These are phyloP conservation scores for Pemphredon lugubris DNA, from an alignment of 2,888 invertebrate species.

Conservation along the genomic window DNA sequence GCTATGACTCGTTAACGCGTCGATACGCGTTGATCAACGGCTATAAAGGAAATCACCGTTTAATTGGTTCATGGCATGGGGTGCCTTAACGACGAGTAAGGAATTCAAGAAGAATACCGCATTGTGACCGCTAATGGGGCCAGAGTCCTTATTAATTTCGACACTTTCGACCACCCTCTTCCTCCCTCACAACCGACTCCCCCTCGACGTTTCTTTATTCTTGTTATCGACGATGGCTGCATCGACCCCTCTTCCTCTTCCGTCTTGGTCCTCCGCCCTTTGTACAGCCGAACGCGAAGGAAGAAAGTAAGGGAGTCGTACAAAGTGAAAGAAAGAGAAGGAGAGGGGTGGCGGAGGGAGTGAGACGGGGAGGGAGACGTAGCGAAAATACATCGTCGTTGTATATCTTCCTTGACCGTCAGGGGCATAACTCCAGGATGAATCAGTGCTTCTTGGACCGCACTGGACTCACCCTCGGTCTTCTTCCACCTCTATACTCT, in stretches of 20 bases:
- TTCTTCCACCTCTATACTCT: conserved; percentile 69
- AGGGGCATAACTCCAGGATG: conserved; percentile 78
- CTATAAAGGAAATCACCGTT: too few relatives aligned
- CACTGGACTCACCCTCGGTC: conserved; percentile 73
- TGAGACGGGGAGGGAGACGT: conserved; percentile 51
- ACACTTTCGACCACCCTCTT: conserved; percentile 50
- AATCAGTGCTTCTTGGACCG: conserved; percentile 80
- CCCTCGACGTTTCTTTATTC: conserved; percentile 43
- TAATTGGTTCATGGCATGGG: too few relatives aligned
- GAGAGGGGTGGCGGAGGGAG: conserved; percentile 52
- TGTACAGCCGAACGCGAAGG: conserved; percentile 38
- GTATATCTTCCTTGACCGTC: conserved; percentile 74
- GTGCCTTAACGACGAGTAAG: conserved; percentile 39
- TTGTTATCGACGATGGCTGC: conserved; percentile 59
- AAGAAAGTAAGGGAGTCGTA: conserved; percentile 35
- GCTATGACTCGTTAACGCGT: too few relatives aligned
- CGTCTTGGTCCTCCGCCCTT: conserved; percentile 49
- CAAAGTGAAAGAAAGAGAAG: conserved; percentile 7
- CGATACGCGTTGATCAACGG: too few relatives aligned
- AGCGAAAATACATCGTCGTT: conserved; percentile 73
- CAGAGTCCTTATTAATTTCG: conserved; percentile 63
- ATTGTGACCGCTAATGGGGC: conserved; percentile 53
- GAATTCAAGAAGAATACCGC: conserved; percentile 37
- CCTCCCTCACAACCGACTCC: conserved; percentile 14
- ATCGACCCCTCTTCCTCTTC: conserved; percentile 44